Evolutionary conservation across 2,113 vertebrate genomes (phyloP).

Genomic region (Microtus pennsylvanicus): DNA sequence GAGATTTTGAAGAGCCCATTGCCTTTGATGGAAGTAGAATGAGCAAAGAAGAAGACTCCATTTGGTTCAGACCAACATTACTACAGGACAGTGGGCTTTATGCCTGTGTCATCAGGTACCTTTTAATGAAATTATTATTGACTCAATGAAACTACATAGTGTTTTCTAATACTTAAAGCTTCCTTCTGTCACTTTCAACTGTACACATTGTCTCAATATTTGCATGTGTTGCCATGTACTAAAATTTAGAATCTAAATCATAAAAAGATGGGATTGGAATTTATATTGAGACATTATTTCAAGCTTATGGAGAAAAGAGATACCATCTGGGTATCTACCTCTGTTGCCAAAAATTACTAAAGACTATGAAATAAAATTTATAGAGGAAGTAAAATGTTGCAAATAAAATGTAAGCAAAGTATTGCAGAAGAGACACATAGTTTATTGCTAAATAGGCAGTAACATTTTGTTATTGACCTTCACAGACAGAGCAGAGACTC

Average conservation of each 20-base stretch:
- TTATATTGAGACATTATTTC: conserved; percentile 75
- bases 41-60: conserved; percentile 99
- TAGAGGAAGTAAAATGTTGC: conserved; percentile 73
- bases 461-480: conserved; percentile 74
- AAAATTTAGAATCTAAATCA: conserved; percentile 68
- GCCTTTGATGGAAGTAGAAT: conserved; percentile 97
- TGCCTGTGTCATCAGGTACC: conserved; percentile 98
- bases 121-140: conserved; percentile 74
- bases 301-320: conserved; percentile 73
- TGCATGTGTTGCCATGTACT: conserved; percentile 66
- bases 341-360: conserved; percentile 77
- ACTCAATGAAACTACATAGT: conserved; percentile 37
- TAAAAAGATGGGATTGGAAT: conserved; percentile 68
- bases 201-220: conserved; percentile 62
- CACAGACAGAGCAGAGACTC: conserved; percentile 63
- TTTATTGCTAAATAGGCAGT: conserved; percentile 78
- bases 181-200: conserved; percentile 23
- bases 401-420: conserved; percentile 75
- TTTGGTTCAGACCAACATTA: conserved; percentile 98
- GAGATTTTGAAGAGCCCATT: conserved; percentile 99
- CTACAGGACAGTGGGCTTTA: conserved; percentile 97
- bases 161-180: background rate
- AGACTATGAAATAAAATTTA: conserved; percentile 79
- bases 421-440: conserved; percentile 70
- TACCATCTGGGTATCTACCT: conserved; percentile 76